These are phyloP conservation scores for Carabus problematicus DNA, from an alignment of 2,888 invertebrate species.

Conservation along the genomic window DNA sequence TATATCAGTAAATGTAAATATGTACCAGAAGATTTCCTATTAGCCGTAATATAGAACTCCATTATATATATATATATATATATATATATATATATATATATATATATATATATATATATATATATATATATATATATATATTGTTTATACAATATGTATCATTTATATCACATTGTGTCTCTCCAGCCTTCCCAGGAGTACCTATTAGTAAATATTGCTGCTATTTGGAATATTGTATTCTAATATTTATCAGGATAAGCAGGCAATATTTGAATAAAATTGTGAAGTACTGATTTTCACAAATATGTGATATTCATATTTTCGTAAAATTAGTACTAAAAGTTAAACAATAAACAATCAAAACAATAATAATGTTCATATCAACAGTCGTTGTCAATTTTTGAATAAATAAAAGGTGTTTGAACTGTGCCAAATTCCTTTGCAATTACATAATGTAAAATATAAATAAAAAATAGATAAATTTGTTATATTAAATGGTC, in stretches of 20 bases:
- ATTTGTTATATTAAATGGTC: too few species aligned
- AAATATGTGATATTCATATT: conserved; percentile 30
- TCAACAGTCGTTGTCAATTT: conserved; percentile 38
- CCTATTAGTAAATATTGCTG: conserved; percentile 17
- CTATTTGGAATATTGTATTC: conserved; percentile 35
- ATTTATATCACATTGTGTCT: too few species aligned
- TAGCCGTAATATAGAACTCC: background rate
- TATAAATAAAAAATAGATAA: background rate
- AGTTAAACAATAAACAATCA: background rate
- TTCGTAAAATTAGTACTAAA: conserved; percentile 22
- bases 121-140: conserved; percentile 24
- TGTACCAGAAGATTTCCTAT: too few species aligned
- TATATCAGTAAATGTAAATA: too few species aligned
- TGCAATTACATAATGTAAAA: conserved; percentile 8
- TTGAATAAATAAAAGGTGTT: conserved; percentile 33
- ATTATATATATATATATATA: background rate
- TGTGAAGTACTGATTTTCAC: conserved; percentile 19
- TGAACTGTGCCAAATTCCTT: conserved; percentile 35
- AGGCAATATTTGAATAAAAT: conserved; percentile 14
- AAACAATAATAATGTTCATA: conserved; percentile 27
- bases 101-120: conserved; percentile 22
- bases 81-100: conserved; percentile 18
- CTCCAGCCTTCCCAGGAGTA: too few species aligned
- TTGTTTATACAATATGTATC: background rate
- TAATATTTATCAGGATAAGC: conserved; percentile 36